Evolutionary conservation across 2,888 invertebrate species (phyloP).

Genomic region (Diachrysia chrysitis): DNA sequence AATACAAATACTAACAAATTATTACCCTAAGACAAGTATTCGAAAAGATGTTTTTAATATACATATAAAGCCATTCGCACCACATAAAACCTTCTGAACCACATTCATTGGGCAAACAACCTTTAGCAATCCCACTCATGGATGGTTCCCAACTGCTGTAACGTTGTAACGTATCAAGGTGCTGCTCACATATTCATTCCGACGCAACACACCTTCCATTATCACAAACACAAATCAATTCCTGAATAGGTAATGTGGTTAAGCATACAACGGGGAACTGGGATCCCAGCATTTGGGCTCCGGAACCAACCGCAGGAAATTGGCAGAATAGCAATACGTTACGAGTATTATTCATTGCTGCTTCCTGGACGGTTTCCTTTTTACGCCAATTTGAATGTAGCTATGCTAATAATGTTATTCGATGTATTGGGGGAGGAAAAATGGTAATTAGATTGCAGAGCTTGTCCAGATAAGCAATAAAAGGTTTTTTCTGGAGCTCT

Average conservation of each 20-base stretch:
- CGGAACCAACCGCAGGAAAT: constrained; percentile 65
- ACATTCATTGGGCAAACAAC: not conserved
- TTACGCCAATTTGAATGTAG: constrained; percentile 56
- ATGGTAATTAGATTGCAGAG: constrained; percentile 5
- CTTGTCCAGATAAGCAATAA: not conserved
- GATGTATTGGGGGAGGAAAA: constrained; percentile 4
- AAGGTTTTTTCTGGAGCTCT: not conserved
- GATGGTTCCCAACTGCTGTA: not conserved
- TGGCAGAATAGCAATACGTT: constrained; percentile 68
- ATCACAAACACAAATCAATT: constrained; percentile 61
- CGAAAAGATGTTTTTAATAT: no score
- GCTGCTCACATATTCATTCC: constrained; percentile 46
- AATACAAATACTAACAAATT: no score
- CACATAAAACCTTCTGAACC: not conserved
- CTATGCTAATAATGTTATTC: constrained; percentile 57
- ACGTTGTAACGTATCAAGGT: constrained; percentile 3
- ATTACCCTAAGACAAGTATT: no score
- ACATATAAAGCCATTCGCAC: no score
- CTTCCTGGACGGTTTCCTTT: constrained; percentile 61
- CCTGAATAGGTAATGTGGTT: constrained; percentile 66
- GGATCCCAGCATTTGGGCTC: constrained; percentile 54
- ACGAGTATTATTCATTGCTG: constrained; percentile 67
- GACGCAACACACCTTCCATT: constrained; percentile 50
- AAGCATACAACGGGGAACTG: constrained; percentile 56
- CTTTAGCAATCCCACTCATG: not conserved